phyloP scores from a whole-genome alignment of 2,113 vertebrate genomes.

The Paracyprichromis sp. region DNA sequence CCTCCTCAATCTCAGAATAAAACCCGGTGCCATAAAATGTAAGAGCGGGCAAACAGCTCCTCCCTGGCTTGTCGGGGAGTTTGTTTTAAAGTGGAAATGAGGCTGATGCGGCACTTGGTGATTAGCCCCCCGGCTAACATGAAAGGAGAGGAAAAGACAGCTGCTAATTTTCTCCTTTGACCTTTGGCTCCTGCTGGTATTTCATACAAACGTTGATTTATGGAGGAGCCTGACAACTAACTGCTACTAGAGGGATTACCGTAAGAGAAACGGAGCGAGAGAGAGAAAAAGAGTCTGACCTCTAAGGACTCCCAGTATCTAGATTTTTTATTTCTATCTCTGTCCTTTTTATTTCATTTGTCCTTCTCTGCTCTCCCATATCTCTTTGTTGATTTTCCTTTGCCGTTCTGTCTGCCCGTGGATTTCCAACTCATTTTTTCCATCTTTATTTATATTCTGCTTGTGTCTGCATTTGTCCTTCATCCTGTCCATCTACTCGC shows the following conservation, averaged over 20 bases:
- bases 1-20: background rate
- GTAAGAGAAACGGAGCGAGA: constrained; percentile 2
- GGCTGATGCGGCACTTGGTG: constrained; percentile 56
- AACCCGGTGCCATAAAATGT: constrained; percentile 49
- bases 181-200: constrained; percentile 67
- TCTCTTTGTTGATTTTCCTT: background rate
- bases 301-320: background rate
- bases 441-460: background rate
- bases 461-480: constrained; percentile 3
- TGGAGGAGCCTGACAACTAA: constrained; percentile 51
- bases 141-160: constrained; percentile 66
- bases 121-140: constrained; percentile 68
- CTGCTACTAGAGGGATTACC: constrained; percentile 53
- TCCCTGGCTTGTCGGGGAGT: constrained; percentile 50
- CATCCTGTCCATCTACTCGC: background rate
- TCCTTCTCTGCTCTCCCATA: background rate
- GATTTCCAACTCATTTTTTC: constrained; percentile 6
- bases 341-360: background rate
- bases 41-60: constrained; percentile 43
- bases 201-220: constrained; percentile 69
- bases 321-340: constrained; percentile 12
- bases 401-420: background rate
- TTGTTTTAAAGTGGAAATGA: constrained; percentile 74
- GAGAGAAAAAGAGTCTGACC: constrained; percentile 1
- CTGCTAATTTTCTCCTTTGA: constrained; percentile 72